A percentile compares a stretch with the other conserved stretches of the same genome.
Conservation (phyloP, 2,888 invertebrate genomes). For the Caenorhabditis angaria region DNA sequence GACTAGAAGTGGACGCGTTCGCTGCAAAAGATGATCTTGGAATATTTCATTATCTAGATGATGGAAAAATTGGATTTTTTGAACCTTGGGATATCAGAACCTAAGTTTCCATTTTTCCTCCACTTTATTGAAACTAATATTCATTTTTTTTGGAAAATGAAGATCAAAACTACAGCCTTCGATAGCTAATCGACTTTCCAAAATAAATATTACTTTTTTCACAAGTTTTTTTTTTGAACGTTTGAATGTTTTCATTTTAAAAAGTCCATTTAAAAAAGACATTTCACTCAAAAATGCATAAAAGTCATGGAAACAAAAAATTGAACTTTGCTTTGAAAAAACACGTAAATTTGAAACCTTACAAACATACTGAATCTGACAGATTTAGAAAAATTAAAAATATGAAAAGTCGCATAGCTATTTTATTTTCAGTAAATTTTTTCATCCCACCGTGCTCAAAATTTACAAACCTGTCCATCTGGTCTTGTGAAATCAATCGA, state of each 20-base stretch:
- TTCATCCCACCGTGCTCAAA: too few relatives aligned
- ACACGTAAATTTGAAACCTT: background rate
- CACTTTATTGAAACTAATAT: too few relatives aligned
- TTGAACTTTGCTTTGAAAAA: background rate
- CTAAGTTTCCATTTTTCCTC: too few relatives aligned
- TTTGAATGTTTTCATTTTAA: too few relatives aligned
- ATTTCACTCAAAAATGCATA: constrained; percentile 1
- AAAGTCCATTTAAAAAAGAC: background rate
- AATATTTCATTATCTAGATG: too few relatives aligned
- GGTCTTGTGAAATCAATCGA: constrained; percentile 68
- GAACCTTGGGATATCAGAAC: background rate
- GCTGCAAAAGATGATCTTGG: constrained; percentile 11
- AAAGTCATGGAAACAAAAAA: background rate
- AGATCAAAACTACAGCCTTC: too few relatives aligned
- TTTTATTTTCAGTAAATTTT: too few relatives aligned
- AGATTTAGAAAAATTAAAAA: constrained; percentile 3
- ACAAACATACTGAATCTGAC: background rate
- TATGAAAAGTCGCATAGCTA: too few relatives aligned
- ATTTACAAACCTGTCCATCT: constrained; percentile 62
- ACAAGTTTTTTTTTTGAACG: background rate
- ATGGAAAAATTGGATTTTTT: constrained; percentile 7
- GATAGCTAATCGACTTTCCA: background rate
- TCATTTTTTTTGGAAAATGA: too few relatives aligned
- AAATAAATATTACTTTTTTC: background rate
- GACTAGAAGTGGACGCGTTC: constrained; percentile 68